Percentiles rank a stretch among this genome's conserved stretches.
Evolutionary conservation across 2,888 invertebrate species (phyloP).

Genomic region (Eretmocerus hayati): DNA sequence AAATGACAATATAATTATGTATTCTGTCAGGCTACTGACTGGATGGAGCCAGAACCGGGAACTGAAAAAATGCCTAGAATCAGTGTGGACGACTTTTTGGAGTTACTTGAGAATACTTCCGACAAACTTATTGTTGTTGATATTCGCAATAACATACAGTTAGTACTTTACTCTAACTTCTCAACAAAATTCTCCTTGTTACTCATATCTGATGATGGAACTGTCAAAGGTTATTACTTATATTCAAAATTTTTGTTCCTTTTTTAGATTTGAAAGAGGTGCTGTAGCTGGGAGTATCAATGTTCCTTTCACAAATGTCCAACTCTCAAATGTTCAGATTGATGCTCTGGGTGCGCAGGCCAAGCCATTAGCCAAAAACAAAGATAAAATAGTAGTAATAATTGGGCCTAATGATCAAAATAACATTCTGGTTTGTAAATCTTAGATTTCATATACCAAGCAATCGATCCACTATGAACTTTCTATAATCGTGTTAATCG

Average conservation of each 20-base stretch:
- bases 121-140: constrained; percentile 60
- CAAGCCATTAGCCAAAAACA: constrained; percentile 55
- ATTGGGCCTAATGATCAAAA: constrained; percentile 74
- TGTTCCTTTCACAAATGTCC: constrained; percentile 78
- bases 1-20: background rate
- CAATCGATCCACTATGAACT: background rate
- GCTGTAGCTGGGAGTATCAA: constrained; percentile 78
- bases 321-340: constrained; percentile 61
- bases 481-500: background rate
- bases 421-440: constrained; percentile 58
- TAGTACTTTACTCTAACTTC: no score
- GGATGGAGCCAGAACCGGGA: constrained; percentile 39
- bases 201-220: no score
- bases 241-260: background rate
- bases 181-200: constrained; percentile 5
- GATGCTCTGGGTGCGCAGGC: constrained; percentile 64
- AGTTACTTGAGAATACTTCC: constrained; percentile 58
- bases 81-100: constrained; percentile 75
- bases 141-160: constrained; percentile 60
- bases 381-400: constrained; percentile 65
- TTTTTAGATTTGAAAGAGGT: constrained; percentile 65
- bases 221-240: no score
- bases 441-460: no score
- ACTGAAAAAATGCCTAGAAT: constrained; percentile 60
- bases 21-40: constrained; percentile 31